A percentile compares a stretch with the other conserved stretches of the same genome.
Evolutionary conservation across 1,140 invertebrate species (phyloP).

Genomic region (Limonius californicus): DNA sequence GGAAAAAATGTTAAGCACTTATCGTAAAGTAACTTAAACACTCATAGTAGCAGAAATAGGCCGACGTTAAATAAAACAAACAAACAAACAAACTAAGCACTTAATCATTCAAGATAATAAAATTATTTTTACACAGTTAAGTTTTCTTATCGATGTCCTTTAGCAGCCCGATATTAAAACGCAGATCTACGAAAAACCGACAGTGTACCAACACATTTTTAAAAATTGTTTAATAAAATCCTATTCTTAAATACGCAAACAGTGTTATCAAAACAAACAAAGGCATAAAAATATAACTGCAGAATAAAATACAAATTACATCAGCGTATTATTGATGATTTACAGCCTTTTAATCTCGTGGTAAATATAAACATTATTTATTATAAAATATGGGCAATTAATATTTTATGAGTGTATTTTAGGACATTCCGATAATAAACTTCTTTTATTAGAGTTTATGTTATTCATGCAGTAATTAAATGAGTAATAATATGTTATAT

Average conservation of each 20-base stretch:
- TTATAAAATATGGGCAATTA: slow-evolving; percentile 35
- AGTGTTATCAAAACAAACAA: slow-evolving; percentile 3
- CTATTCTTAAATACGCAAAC: not conserved
- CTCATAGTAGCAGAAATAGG: no score
- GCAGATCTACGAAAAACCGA: no score
- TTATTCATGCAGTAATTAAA: slow-evolving; percentile 4
- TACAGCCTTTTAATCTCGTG: slow-evolving; percentile 32
- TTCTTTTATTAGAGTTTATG: slow-evolving; percentile 29
- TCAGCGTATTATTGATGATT: slow-evolving; percentile 32
- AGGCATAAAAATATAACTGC: not conserved
- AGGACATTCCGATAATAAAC: slow-evolving; percentile 36
- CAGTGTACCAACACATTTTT: no score
- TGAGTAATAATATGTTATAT: not conserved
- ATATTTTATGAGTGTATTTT: slow-evolving; percentile 36
- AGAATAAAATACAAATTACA: slow-evolving; percentile 19
- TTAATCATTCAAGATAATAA: no score
- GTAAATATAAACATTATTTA: slow-evolving; percentile 37
- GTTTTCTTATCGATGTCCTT: no score
- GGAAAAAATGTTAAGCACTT: no score
- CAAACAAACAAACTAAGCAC: no score
- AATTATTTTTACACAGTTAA: no score
- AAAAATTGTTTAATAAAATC: no score
- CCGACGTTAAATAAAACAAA: no score
- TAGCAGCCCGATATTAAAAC: no score
- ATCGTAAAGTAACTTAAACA: no score